A percentile compares a stretch with the other conserved stretches of the same genome.
These are phyloP conservation scores for Manduca sexta DNA, from an alignment of 1,140 invertebrate genomes.

Conservation along the genomic window DNA sequence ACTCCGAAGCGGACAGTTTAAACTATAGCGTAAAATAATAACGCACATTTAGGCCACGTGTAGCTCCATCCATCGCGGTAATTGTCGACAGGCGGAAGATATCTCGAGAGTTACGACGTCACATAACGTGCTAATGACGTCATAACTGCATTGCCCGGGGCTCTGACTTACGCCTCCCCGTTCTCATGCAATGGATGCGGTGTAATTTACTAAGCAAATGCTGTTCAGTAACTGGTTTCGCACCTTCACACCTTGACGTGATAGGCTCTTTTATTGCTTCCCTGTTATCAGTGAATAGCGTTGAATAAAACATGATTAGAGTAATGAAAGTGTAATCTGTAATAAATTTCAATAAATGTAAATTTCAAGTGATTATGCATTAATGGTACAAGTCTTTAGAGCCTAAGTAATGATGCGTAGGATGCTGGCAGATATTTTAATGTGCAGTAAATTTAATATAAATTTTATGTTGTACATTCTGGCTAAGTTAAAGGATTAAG, in stretches of 20 bases:
- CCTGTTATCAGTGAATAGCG: neutral
- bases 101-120: conserved; percentile 59
- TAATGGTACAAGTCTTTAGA: no score
- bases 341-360: no score
- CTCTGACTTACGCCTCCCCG: conserved; percentile 5
- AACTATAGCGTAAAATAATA: conserved; percentile 22
- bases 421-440: no score
- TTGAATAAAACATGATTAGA: conserved; percentile 8
- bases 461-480: no score
- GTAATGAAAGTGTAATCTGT: no score
- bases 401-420: no score
- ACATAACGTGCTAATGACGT: conserved; percentile 64
- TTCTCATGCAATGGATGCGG: neutral
- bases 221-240: conserved; percentile 11
- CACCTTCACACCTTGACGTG: neutral
- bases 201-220: conserved; percentile 6
- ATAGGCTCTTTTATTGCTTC: neutral
- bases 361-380: no score
- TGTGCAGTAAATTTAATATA: no score
- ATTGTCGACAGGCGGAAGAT: conserved; percentile 56
- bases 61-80: conserved; percentile 43
- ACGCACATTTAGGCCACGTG: conserved; percentile 36
- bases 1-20: conserved; percentile 1
- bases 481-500: no score
- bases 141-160: conserved; percentile 50